A percentile compares a stretch with the other conserved stretches of the same genome.
Conservation (phyloP, 2,888 invertebrate genomes). For the Rapana venosa region DNA sequence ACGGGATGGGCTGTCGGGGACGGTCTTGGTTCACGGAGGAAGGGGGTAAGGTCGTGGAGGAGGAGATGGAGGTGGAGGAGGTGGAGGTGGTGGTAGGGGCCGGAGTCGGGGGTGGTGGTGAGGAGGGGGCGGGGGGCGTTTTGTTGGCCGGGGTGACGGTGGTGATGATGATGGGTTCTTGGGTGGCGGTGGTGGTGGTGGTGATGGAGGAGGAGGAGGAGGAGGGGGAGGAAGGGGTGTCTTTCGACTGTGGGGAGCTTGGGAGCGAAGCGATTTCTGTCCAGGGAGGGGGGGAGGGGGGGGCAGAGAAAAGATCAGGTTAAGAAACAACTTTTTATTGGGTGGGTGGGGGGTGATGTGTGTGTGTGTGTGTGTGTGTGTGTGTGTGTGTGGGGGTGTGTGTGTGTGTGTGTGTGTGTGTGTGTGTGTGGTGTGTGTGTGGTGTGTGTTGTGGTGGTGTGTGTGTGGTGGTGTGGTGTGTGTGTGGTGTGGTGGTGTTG, state of each 20-base stretch:
- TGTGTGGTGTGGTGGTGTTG: too few relatives aligned
- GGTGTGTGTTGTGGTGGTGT: too few relatives aligned
- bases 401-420: too few relatives aligned
- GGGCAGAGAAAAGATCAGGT: neutral
- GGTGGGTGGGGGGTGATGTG: too few relatives aligned
- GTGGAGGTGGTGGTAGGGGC: neutral
- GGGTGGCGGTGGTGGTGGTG: too few relatives aligned
- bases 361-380: too few relatives aligned
- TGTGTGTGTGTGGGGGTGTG: too few relatives aligned
- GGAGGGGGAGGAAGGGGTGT: neutral
- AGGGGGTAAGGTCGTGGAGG: neutral
- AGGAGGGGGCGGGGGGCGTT: neutral
- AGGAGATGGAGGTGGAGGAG: neutral
- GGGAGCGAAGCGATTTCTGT: neutral
- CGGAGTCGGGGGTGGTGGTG: neutral
- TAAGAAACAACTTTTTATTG: too few relatives aligned
- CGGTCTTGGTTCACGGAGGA: neutral
- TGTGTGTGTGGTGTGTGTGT: too few relatives aligned
- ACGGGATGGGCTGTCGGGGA: neutral
- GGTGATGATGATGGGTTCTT: too few relatives aligned
- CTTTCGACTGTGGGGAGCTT: neutral
- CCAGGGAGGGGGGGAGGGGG: neutral
- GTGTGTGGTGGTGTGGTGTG: too few relatives aligned
- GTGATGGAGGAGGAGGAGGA: too few relatives aligned
- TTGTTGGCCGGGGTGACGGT: neutral